Evolutionary conservation across 2,797 vertebrate genomes (phyloP).

Genomic region (Sphaeramia orbicularis): DNA sequence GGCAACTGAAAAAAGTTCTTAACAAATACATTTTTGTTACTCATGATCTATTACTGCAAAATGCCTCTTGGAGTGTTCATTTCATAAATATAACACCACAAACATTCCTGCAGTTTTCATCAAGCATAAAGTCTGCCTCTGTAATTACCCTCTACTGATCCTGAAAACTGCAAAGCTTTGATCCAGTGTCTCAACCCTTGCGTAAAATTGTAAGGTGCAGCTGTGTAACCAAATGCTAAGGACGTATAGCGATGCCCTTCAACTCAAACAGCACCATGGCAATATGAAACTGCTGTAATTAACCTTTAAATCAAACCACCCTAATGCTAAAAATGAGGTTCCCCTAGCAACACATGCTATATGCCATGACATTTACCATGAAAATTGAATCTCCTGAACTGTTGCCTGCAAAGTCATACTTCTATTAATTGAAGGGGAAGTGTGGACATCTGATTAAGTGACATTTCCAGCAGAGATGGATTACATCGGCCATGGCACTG

Average conservation of each 20-base stretch:
- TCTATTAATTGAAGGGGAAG: slow-evolving; percentile 81
- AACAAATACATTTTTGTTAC: not conserved
- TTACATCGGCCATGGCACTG: slow-evolving; percentile 45
- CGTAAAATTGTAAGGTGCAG: slow-evolving; percentile 41
- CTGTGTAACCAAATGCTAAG: slow-evolving; percentile 21
- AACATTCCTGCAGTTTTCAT: slow-evolving; percentile 13
- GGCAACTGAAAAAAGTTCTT: not conserved
- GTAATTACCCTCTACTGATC: slow-evolving; percentile 15
- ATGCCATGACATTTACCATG: slow-evolving; percentile 86
- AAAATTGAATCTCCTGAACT: slow-evolving; percentile 85
- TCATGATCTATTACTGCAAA: slow-evolving; percentile 10
- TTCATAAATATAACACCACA: slow-evolving; percentile 11
- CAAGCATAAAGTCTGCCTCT: not conserved
- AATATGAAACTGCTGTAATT: slow-evolving; percentile 73
- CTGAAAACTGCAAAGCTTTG: not conserved
- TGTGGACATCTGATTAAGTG: slow-evolving; percentile 79
- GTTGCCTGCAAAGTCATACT: slow-evolving; percentile 76
- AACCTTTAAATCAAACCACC: slow-evolving; percentile 81
- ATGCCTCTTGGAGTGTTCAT: not conserved
- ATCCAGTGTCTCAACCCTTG: slow-evolving; percentile 21
- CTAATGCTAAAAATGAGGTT: slow-evolving; percentile 74
- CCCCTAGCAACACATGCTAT: slow-evolving; percentile 77
- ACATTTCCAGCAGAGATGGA: slow-evolving; percentile 79
- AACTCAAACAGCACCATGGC: slow-evolving; percentile 47
- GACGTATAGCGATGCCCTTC: slow-evolving; percentile 61